These are phyloP conservation scores for Kuschelorhynchus macadamiae DNA, from an alignment of 2,888 invertebrate species.

Conservation along the genomic window DNA sequence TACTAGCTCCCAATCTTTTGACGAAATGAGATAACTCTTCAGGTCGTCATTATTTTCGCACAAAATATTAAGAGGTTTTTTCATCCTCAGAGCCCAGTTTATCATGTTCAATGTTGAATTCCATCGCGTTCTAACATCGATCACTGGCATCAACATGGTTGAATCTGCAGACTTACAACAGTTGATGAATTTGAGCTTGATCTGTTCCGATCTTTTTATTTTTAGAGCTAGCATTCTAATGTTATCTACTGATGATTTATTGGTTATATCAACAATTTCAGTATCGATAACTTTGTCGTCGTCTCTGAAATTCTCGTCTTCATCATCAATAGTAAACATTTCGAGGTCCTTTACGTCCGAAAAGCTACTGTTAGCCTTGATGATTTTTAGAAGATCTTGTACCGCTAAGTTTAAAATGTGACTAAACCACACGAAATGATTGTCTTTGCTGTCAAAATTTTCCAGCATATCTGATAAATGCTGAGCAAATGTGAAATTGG, in stretches of 20 bases:
- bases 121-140: not conserved
- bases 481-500: conserved; percentile 5
- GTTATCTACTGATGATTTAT: conserved; percentile 17
- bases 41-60: conserved; percentile 4
- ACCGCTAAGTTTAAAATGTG: too few species aligned
- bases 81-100: conserved; percentile 11
- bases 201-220: conserved; percentile 19
- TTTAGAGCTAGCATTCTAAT: conserved; percentile 18
- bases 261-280: conserved; percentile 10
- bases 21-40: conserved; percentile 10
- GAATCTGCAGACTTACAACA: conserved; percentile 24
- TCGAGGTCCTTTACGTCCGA: conserved; percentile 3
- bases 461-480: conserved; percentile 1
- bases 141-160: too few species aligned
- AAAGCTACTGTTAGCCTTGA: conserved; percentile 7
- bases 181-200: conserved; percentile 17
- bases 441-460: conserved; percentile 11
- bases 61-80: conserved; percentile 5
- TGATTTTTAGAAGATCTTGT: conserved; percentile 9
- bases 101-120: not conserved
- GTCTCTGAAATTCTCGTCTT: conserved; percentile 3
- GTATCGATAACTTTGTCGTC: conserved; percentile 12
- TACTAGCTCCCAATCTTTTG: conserved; percentile 9
- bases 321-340: conserved; percentile 2
- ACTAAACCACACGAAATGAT: too few species aligned